phyloP scores from a whole-genome alignment of 2,797 vertebrate genomes.

The Semaprochilodus insignis region DNA sequence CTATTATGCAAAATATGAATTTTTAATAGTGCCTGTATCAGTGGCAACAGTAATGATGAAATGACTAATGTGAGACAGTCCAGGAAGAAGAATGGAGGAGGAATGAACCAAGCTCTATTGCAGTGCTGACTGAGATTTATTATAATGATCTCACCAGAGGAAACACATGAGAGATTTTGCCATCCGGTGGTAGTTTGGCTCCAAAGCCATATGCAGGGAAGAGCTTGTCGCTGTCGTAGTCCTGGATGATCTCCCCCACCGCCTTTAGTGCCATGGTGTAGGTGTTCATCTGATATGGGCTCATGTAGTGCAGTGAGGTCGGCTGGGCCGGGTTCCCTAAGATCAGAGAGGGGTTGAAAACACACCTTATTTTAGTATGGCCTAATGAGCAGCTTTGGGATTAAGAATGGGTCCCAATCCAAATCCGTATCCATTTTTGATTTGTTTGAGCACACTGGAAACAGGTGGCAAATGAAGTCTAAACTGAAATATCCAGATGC shows the following conservation, averaged over 20 bases:
- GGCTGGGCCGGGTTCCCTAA: slow-evolving; percentile 79
- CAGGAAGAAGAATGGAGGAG: background rate
- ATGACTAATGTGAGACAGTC: background rate
- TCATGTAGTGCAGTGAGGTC: slow-evolving; percentile 96
- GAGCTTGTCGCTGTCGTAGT: slow-evolving; percentile 98
- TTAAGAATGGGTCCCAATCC: background rate
- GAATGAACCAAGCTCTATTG: background rate
- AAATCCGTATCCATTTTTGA: background rate
- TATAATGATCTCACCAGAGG: slow-evolving; percentile 84
- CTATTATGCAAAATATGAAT: background rate
- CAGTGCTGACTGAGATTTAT: slow-evolving; percentile 9
- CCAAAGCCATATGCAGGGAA: slow-evolving; percentile 98
- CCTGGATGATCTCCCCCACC: slow-evolving; percentile 97
- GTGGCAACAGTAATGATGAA: background rate
- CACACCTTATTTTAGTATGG: slow-evolving; percentile 12
- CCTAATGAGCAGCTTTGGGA: slow-evolving; percentile 21
- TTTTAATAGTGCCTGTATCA: background rate
- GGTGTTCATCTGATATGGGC: slow-evolving; percentile 97
- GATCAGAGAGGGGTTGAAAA: slow-evolving; percentile 29
- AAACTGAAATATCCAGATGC: background rate
- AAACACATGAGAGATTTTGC: slow-evolving; percentile 96
- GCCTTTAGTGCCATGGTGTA: slow-evolving; percentile 98
- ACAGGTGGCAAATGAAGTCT: background rate
- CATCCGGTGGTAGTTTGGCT: slow-evolving; percentile 95
- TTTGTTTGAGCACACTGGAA: background rate